These are phyloP conservation scores for Eriosoma lanigerum DNA, from an alignment of 1,140 invertebrate species.

Conservation along the genomic window DNA sequence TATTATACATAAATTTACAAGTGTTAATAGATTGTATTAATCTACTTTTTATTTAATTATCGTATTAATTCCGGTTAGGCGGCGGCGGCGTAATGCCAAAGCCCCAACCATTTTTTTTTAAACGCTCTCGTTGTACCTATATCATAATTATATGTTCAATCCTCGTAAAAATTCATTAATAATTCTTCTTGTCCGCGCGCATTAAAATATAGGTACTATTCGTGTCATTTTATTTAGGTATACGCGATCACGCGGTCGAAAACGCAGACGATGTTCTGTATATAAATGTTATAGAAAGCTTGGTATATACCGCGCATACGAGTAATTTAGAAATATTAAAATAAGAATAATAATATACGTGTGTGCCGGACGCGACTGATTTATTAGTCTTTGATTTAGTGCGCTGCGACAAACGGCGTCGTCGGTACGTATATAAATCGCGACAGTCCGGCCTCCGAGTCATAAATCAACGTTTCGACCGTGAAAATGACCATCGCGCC, in stretches of 20 bases:
- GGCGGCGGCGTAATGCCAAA: slow-evolving; percentile 16
- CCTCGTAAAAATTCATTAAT: too few relatives aligned
- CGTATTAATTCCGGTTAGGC: slow-evolving; percentile 13
- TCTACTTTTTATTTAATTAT: too few relatives aligned
- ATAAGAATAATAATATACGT: neutral
- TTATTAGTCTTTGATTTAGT: slow-evolving; percentile 32
- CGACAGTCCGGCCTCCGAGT: neutral
- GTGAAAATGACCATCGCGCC: neutral
- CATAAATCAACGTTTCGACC: slow-evolving; percentile 26
- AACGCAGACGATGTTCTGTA: too few relatives aligned
- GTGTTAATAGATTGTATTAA: too few relatives aligned
- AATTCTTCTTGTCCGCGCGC: neutral
- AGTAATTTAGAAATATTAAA: too few relatives aligned
- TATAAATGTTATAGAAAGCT: too few relatives aligned
- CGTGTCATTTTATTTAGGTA: too few relatives aligned
- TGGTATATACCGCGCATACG: too few relatives aligned
- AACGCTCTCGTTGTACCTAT: neutral
- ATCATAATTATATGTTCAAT: too few relatives aligned
- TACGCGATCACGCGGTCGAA: too few relatives aligned
- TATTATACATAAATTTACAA: too few relatives aligned
- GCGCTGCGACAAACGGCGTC: neutral
- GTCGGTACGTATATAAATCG: neutral
- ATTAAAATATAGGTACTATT: neutral
- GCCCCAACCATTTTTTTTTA: slow-evolving; percentile 6
- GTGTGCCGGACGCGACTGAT: slow-evolving; percentile 15